Conservation (phyloP, 2,797 vertebrate genomes). For the Scyliorhinus canicula region DNA sequence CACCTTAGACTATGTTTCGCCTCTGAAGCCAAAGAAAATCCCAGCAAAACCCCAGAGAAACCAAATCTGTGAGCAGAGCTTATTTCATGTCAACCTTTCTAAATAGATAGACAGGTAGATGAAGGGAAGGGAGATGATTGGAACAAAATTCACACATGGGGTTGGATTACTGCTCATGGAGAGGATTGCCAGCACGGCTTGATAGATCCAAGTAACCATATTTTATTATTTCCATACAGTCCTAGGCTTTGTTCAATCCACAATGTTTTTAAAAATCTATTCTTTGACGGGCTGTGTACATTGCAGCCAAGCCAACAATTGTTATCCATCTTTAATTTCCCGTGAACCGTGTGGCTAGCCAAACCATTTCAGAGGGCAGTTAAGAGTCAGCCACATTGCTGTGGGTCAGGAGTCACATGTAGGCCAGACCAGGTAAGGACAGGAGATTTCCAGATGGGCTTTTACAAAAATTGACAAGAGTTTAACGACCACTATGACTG, state of each 20-base stretch:
- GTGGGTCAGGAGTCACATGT: no score
- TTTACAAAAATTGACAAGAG: no score
- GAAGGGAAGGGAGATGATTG: not conserved
- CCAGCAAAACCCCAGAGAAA: not conserved
- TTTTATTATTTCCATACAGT: not conserved
- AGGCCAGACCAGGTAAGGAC: no score
- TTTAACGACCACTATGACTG: no score
- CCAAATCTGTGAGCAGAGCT: not conserved
- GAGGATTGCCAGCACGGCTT: not conserved
- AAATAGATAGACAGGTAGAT: not conserved
- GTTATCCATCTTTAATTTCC: no score
- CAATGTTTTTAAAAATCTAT: no score
- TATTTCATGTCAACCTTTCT: not conserved
- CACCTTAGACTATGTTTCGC: not conserved
- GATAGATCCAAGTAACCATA: not conserved
- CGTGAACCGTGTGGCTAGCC: no score
- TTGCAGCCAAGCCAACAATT: no score
- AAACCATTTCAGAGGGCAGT: no score
- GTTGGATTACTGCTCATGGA: not conserved
- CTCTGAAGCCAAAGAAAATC: not conserved
- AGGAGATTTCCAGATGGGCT: no score
- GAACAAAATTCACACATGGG: not conserved
- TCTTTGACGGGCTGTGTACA: no score
- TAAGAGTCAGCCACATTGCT: no score
- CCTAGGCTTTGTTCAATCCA: not conserved